Evolutionary conservation across 1,140 invertebrate genomes (phyloP), one percentile per base, ranked within the genome.

Genomic region (Asbolus verrucosus): DNA sequence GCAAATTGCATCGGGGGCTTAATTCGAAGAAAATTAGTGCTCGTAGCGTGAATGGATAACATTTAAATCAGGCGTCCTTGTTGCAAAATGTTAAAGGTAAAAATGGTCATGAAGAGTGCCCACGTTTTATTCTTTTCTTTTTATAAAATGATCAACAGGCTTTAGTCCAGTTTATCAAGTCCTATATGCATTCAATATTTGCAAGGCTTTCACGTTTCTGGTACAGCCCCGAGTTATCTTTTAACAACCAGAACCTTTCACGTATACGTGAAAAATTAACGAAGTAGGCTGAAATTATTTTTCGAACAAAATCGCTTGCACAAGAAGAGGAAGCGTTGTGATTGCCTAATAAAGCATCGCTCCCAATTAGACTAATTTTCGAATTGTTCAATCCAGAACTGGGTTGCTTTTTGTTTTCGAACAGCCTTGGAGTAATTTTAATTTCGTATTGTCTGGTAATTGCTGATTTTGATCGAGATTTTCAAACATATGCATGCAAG

Each of bases 61-160:
- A 63, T 63, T 63, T 63, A 38, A n/a, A 36, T 3, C 33, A 63
- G 33, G 16, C 61, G 61, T 16, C 61, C 61, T 63, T 63, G 61
- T 19, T n/a, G 19, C 60, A 6, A 39, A 63, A 63, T 63, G 61
- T 41, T 63, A 63, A 63, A 63, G 61, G 61, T 63, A 63, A 41
- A 41, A 39, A 24, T 13, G 0, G 21, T n/a, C 41, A n/a, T 19
- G 41, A 46, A 46, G 14, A 60, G 21, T 60, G 61, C 61, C 61
- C 61, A 63, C 61, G 61, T 63, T 24, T 15, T 6, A 9, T 27
- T 4, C n/a, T 54, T 54, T 54, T 50, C 19, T 8, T 1, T 50
- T 50, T 50, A 18, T 15, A 50, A 50, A 50, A 50, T 18, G 8
- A 2, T 14, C 39, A 8, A 41, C n/a, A n/a, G n/a, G n/a, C n/a